Evolutionary conservation across 2,113 vertebrate genomes (phyloP).

Genomic region (Oenanthe melanoleuca): DNA sequence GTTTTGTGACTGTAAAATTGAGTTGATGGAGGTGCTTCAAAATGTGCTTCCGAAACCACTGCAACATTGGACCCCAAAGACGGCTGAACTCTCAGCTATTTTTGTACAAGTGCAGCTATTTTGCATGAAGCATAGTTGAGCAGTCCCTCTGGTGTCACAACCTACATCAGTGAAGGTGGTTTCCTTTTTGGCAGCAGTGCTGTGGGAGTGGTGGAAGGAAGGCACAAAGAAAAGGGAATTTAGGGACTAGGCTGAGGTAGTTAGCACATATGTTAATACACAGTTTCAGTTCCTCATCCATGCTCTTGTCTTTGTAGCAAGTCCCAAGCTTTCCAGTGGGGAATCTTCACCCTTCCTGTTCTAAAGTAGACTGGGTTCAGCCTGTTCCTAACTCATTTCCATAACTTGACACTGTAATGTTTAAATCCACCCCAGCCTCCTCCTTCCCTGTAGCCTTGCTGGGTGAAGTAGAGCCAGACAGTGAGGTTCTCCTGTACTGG

Average conservation of each 20-base stretch:
- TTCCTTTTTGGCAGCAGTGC: not conserved
- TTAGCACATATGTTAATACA: not conserved
- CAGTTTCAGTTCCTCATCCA: not conserved
- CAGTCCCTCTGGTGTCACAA: not conserved
- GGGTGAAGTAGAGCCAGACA: not conserved
- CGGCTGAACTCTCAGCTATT: not conserved
- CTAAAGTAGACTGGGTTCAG: not conserved
- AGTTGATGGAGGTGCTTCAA: not conserved
- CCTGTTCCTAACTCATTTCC: slow-evolving; percentile 15
- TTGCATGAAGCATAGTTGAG: not conserved
- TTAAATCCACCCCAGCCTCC: not conserved
- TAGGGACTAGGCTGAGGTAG: not conserved
- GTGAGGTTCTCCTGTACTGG: not conserved
- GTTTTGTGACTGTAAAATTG: not conserved
- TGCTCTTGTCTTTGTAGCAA: not conserved
- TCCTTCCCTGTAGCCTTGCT: not conserved
- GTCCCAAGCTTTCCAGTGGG: not conserved
- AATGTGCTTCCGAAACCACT: not conserved
- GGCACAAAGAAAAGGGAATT: not conserved
- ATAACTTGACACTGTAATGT: not conserved
- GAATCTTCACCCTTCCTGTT: not conserved
- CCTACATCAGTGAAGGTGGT: not conserved
- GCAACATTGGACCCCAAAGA: not conserved
- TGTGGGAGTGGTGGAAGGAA: not conserved
- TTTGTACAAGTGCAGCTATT: not conserved